phyloP scores from a whole-genome alignment of 2,888 invertebrate genomes.

The Oxyscelio sp. region DNA sequence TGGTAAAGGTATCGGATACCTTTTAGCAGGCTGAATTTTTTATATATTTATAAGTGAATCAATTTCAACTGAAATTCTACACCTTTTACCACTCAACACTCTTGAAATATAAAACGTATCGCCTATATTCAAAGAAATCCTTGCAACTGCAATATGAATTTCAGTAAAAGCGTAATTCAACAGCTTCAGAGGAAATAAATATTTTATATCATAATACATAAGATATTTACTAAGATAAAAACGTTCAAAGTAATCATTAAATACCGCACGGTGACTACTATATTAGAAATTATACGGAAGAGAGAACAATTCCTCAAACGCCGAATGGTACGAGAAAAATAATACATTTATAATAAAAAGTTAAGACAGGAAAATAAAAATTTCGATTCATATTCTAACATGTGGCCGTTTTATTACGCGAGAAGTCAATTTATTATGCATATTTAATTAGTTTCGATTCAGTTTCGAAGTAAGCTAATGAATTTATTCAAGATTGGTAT shows the following conservation, averaged over 20 bases:
- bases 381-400: conserved; percentile 14
- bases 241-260: conserved; percentile 52
- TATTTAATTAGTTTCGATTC: conserved; percentile 46
- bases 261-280: conserved; percentile 44
- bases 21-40: conserved; percentile 64
- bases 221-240: conserved; percentile 43
- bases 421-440: too few relatives aligned
- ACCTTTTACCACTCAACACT: conserved; percentile 70
- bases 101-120: conserved; percentile 72
- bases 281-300: conserved; percentile 8
- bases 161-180: conserved; percentile 61
- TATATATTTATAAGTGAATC: conserved; percentile 71
- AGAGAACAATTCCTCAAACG: conserved; percentile 16
- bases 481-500: conserved; percentile 30
- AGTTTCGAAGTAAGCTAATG: conserved; percentile 16
- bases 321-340: conserved; percentile 7
- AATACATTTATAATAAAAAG: conserved; percentile 41
- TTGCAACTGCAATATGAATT: conserved; percentile 69
- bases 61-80: conserved; percentile 66
- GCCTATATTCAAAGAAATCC: conserved; percentile 68
- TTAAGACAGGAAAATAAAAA: conserved; percentile 32
- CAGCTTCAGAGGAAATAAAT: conserved; percentile 44
- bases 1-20: conserved; percentile 53
- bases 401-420: conserved; percentile 11
- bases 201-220: conserved; percentile 63